Conservation (phyloP, 1,140 invertebrate species). For the Mercenaria mercenaria region DNA sequence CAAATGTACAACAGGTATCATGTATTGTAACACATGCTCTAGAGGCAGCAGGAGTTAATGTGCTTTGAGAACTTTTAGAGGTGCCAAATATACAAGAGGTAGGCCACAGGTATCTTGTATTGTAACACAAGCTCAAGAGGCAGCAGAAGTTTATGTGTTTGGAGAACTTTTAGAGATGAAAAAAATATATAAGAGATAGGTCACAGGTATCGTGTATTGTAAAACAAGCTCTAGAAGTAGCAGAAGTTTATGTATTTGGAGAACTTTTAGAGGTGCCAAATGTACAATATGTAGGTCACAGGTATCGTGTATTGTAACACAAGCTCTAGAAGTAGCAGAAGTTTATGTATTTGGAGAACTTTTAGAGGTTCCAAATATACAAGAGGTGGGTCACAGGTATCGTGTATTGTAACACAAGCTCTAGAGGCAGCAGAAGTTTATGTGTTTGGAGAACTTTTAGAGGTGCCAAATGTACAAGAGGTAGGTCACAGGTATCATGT, state of each 20-base stretch:
- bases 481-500: no score
- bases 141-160: slow-evolving; percentile 97
- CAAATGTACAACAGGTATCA: no score
- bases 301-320: slow-evolving; percentile 95
- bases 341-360: slow-evolving; percentile 98
- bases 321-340: slow-evolving; percentile 95
- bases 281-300: no score
- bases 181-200: slow-evolving; percentile 96
- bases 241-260: slow-evolving; percentile 97
- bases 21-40: slow-evolving; percentile 97
- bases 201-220: no score
- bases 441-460: no score
- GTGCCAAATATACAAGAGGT: no score
- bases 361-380: slow-evolving; percentile 95
- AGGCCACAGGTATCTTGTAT: slow-evolving; percentile 93
- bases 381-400: slow-evolving; percentile 95
- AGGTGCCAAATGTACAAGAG: no score
- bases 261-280: no score
- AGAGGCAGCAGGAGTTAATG: slow-evolving; percentile 96
- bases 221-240: slow-evolving; percentile 96
- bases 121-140: slow-evolving; percentile 96
- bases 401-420: no score
- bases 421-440: no score
- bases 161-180: slow-evolving; percentile 97
- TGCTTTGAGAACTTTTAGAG: slow-evolving; percentile 97